These are phyloP conservation scores for Palythoa grandiflora DNA, from an alignment of 92 coral and sea anemone genomes.

Conservation along the genomic window DNA sequence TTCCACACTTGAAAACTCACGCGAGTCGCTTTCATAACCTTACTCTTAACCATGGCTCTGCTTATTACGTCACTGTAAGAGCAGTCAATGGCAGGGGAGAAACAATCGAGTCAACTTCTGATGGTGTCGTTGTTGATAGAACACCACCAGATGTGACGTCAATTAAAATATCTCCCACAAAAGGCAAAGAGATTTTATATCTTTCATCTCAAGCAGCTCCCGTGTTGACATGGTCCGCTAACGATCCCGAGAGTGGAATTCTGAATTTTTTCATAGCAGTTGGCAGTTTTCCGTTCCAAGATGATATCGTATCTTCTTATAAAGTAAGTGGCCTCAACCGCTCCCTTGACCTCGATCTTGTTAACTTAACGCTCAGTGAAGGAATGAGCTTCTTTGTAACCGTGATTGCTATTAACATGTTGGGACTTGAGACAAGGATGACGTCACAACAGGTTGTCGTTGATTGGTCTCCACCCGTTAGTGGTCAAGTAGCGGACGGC, in stretches of 20 bases:
- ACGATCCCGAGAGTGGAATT: conserved; percentile 90
- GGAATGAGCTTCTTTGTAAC: conserved; percentile 83
- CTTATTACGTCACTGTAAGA: conserved; percentile 87
- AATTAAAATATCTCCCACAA: conserved; percentile 72
- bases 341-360: conserved; percentile 74
- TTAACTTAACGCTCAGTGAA: conserved; percentile 79
- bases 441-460: conserved; percentile 92
- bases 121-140: conserved; percentile 94
- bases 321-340: conserved; percentile 66
- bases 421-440: conserved; percentile 82
- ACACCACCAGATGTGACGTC: conserved; percentile 77
- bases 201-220: conserved; percentile 80
- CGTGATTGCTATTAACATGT: conserved; percentile 82
- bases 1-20: too few species aligned
- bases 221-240: conserved; percentile 86
- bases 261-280: conserved; percentile 75
- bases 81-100: conserved; percentile 85
- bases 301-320: conserved; percentile 71
- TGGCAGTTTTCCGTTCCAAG: conserved; percentile 82
- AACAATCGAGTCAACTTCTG: conserved; percentile 80
- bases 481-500: conserved; percentile 88
- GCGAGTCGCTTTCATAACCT: conserved; percentile 83
- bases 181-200: conserved; percentile 73
- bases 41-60: conserved; percentile 85
- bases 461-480: conserved; percentile 90